Evolutionary conservation across 2,888 invertebrate species (phyloP).

Genomic region (Blastobasis lacticolella): DNA sequence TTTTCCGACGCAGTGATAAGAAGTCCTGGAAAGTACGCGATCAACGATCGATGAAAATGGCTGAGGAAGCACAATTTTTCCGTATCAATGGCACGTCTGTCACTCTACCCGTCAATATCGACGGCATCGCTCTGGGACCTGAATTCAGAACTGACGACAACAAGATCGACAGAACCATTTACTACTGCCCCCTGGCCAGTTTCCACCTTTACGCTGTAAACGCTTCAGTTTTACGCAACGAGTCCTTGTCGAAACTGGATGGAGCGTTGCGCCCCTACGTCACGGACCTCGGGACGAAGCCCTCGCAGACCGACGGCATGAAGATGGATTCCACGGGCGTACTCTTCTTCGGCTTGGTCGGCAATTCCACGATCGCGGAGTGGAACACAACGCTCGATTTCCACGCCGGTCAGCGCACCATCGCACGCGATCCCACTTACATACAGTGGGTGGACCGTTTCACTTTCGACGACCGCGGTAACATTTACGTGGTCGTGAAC

Average conservation of each 20-base stretch:
- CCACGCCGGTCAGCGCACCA: conserved; percentile 74
- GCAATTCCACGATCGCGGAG: conserved; percentile 79
- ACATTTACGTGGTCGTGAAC: conserved; percentile 80
- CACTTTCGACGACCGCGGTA: conserved; percentile 78
- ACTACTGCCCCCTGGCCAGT: conserved; percentile 81
- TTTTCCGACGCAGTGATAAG: conserved; percentile 77
- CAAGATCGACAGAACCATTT: conserved; percentile 69
- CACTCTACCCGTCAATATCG: conserved; percentile 76
- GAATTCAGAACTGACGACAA: conserved; percentile 51
- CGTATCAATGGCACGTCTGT: conserved; percentile 75
- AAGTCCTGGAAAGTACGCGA: conserved; percentile 83
- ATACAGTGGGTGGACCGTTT: conserved; percentile 85
- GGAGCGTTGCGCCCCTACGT: conserved; percentile 63
- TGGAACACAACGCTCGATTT: conserved; percentile 79
- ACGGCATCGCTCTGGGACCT: conserved; percentile 82
- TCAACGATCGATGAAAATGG: conserved; percentile 76
- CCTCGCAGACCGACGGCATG: conserved; percentile 83
- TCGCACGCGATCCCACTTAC: conserved; percentile 78
- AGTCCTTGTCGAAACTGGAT: conserved; percentile 47
- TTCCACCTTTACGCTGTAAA: conserved; percentile 78
- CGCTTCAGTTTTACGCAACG: conserved; percentile 74
- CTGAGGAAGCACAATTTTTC: conserved; percentile 73
- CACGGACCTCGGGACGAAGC: conserved; percentile 75
- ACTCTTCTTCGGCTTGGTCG: conserved; percentile 80
- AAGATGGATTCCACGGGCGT: conserved; percentile 81